Conservation (phyloP, 1,140 invertebrate species). For the Penaeus indicus region DNA sequence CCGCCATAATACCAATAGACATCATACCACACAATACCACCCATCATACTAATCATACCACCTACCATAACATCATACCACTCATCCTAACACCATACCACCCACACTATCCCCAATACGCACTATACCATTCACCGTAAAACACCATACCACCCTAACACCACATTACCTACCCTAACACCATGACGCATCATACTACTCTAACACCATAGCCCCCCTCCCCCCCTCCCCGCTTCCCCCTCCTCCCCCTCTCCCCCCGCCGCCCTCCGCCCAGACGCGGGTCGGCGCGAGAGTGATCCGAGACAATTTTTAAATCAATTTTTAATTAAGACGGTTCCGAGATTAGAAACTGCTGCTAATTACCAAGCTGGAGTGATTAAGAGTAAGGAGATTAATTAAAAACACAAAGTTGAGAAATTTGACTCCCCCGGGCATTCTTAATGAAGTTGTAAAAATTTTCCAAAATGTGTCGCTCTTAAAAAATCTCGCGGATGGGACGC, state of each 20-base stretch:
- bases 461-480: not conserved
- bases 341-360: conserved; percentile 52
- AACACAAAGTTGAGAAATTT: conserved; percentile 62
- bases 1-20: too few relatives aligned
- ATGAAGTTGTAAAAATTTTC: conserved; percentile 35
- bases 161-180: too few relatives aligned
- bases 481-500: too few relatives aligned
- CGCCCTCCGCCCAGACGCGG: not conserved
- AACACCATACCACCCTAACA: too few relatives aligned
- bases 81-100: too few relatives aligned
- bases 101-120: too few relatives aligned
- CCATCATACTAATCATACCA: too few relatives aligned
- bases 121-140: too few relatives aligned
- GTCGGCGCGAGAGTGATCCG: not conserved
- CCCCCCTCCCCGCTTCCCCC: not conserved
- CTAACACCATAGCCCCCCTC: too few relatives aligned
- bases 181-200: too few relatives aligned
- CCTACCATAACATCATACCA: too few relatives aligned
- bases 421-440: conserved; percentile 54
- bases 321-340: conserved; percentile 51
- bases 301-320: conserved; percentile 51
- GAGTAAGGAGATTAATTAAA: conserved; percentile 59
- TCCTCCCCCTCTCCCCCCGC: not conserved
- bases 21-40: too few relatives aligned
- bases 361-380: conserved; percentile 54